Evolutionary conservation across 2,888 invertebrate genomes (phyloP).

Genomic region (Bunonema sp.): DNA sequence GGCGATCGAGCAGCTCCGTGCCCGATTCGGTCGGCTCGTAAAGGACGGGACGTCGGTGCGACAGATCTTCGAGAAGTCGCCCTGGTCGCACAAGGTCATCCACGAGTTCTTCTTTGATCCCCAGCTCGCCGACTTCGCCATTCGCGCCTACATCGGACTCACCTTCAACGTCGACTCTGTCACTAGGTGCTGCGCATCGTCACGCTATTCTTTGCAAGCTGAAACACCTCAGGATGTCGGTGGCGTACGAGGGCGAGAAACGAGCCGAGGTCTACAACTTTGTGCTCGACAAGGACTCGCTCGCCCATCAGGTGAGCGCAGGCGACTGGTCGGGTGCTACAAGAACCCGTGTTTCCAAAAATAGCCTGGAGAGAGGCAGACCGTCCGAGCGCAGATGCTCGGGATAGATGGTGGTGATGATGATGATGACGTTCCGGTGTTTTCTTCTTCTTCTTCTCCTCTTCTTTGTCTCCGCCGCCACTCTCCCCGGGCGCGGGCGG

Average conservation of each 20-base stretch:
- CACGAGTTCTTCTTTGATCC: conserved; percentile 38
- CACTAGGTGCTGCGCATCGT: background rate
- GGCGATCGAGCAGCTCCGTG: conserved; percentile 6
- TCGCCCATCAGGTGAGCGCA: no score
- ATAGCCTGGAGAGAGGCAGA: no score
- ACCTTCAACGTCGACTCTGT: conserved; percentile 7
- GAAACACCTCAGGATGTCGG: no score
- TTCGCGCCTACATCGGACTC: conserved; percentile 13
- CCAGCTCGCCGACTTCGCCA: conserved; percentile 15
- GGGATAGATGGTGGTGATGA: no score
- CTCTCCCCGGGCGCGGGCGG: no score
- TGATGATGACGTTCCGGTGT: no score
- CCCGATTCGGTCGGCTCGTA: conserved; percentile 1
- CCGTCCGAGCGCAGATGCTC: no score
- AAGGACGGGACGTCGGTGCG: background rate
- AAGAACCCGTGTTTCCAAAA: no score
- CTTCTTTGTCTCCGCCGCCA: no score
- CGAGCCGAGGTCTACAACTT: conserved; percentile 11
- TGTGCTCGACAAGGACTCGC: conserved; percentile 8
- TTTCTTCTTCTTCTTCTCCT: no score
- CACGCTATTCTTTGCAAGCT: no score
- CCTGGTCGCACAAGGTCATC: conserved; percentile 17
- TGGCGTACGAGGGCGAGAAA: conserved; percentile 2
- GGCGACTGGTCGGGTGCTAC: no score
- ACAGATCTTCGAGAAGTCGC: conserved; percentile 7